These are phyloP conservation scores for Bombus confusus DNA, from an alignment of 1,140 invertebrate species.

Conservation along the genomic window DNA sequence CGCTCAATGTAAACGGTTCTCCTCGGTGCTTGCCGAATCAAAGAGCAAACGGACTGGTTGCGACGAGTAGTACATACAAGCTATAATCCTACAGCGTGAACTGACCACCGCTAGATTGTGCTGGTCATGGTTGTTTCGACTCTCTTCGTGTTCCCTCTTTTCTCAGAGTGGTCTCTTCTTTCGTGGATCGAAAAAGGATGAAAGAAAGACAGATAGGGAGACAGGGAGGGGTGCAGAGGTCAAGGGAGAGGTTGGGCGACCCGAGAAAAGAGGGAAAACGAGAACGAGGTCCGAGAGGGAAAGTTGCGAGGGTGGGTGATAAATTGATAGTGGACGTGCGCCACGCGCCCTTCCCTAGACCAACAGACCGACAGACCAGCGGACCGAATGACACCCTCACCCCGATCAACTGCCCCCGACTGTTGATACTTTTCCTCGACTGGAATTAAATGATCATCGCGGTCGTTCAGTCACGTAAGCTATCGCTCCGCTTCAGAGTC, in stretches of 20 bases:
- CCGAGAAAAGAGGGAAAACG: constrained; percentile 72
- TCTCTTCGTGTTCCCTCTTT: constrained; percentile 34
- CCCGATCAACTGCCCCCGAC: constrained; percentile 57
- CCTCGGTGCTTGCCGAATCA: constrained; percentile 17
- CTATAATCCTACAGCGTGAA: constrained; percentile 64
- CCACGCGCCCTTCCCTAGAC: constrained; percentile 71
- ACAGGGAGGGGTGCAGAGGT: constrained; percentile 42
- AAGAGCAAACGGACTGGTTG: constrained; percentile 56
- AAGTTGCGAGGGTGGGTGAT: constrained; percentile 77
- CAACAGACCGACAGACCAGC: constrained; percentile 65
- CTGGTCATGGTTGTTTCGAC: constrained; percentile 76
- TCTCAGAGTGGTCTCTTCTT: constrained; percentile 24
- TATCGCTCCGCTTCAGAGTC: background rate
- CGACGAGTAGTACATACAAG: constrained; percentile 23
- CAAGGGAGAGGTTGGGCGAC: constrained; percentile 62
- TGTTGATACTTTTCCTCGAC: constrained; percentile 62
- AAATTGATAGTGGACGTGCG: constrained; percentile 82
- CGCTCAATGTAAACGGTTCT: background rate
- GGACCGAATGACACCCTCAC: constrained; percentile 69
- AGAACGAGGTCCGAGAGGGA: constrained; percentile 70
- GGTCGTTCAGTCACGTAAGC: constrained; percentile 55
- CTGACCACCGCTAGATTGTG: constrained; percentile 79
- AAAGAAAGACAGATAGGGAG: constrained; percentile 45
- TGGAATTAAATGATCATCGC: constrained; percentile 63
- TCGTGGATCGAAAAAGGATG: constrained; percentile 38